phyloP scores from a whole-genome alignment of 2,888 invertebrate species.

The Tenthredo distinguenda region DNA sequence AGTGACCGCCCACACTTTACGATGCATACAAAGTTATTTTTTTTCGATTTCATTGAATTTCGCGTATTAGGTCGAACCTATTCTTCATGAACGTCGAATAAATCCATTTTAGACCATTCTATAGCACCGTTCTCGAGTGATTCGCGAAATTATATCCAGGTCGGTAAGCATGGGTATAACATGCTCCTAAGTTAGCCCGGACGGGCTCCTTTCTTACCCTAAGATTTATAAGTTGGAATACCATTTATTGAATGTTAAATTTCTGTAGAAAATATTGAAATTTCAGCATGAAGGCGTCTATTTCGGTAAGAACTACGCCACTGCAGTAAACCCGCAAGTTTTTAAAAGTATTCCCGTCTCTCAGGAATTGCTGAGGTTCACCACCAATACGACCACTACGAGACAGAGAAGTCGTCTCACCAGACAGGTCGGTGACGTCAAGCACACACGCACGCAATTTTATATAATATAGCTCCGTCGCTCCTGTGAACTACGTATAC shows the following conservation, averaged over 20 bases:
- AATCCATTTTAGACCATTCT: too few relatives aligned
- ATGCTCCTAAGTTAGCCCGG: too few relatives aligned
- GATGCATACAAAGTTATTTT: too few relatives aligned
- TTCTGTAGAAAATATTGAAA: background rate
- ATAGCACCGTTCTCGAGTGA: too few relatives aligned
- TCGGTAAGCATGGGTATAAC: too few relatives aligned
- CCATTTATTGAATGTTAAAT: background rate
- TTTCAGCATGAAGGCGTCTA: background rate
- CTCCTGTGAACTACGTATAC: background rate
- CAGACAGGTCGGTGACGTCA: slow-evolving; percentile 26
- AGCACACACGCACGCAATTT: background rate
- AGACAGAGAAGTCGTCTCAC: slow-evolving; percentile 9
- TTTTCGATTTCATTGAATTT: too few relatives aligned
- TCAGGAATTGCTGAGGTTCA: background rate
- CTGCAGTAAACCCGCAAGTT: background rate
- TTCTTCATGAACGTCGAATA: too few relatives aligned
- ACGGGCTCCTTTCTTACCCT: too few relatives aligned
- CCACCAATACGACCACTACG: background rate
- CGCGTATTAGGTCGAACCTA: too few relatives aligned
- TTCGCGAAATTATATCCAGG: too few relatives aligned
- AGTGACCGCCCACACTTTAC: too few relatives aligned
- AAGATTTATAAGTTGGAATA: background rate
- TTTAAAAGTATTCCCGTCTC: background rate
- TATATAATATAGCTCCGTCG: background rate
- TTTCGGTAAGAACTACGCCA: background rate